Evolutionary conservation across 2,888 invertebrate genomes (phyloP).

Genomic region (Oxystoma pomonae): DNA sequence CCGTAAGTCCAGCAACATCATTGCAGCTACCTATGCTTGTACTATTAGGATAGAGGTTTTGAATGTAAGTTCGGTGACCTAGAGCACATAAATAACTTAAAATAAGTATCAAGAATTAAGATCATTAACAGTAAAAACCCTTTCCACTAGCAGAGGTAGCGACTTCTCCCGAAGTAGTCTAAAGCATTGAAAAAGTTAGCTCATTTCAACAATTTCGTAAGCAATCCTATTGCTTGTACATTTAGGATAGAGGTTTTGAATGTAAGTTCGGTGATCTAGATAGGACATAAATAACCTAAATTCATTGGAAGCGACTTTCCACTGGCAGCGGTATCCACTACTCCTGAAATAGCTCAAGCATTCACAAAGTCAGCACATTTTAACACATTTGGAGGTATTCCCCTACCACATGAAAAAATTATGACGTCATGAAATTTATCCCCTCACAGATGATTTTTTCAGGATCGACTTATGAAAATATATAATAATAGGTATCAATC

Average conservation of each 20-base stretch:
- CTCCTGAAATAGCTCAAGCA: conserved; percentile 76
- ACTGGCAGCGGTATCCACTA: conserved; percentile 92
- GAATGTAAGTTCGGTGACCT: neutral
- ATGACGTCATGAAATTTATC: no score
- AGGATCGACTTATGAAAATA: no score
- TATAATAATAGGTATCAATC: no score
- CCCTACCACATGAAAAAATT: no score
- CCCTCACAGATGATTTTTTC: no score
- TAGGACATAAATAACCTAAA: no score
- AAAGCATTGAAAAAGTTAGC: conserved; percentile 66
- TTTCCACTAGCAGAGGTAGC: conserved; percentile 95
- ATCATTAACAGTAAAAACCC: neutral
- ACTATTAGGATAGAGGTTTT: no score
- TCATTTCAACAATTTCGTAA: conserved; percentile 96
- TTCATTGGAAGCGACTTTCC: conserved; percentile 96
- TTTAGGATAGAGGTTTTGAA: conserved; percentile 91
- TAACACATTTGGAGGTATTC: conserved; percentile 96
- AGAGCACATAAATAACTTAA: neutral
- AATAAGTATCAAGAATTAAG: neutral
- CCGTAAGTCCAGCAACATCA: no score
- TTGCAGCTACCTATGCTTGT: no score
- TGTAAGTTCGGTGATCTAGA: no score
- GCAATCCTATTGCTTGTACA: conserved; percentile 86
- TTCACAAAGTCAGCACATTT: conserved; percentile 78
- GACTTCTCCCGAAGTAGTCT: conserved; percentile 85